phyloP scores from a whole-genome alignment of 2,888 invertebrate species.

The Eilema caniola region DNA sequence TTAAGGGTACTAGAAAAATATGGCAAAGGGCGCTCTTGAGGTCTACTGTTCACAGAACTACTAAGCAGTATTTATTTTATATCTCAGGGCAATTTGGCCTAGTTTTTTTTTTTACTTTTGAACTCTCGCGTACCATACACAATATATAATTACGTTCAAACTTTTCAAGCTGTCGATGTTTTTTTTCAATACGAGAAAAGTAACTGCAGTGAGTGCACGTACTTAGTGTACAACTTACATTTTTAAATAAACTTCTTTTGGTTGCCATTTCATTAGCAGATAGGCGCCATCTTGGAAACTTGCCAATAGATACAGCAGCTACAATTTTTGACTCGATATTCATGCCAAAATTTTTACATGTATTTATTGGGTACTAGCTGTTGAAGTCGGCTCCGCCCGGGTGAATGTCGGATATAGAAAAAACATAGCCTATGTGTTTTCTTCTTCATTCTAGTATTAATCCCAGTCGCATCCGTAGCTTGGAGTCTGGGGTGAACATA shows the following conservation, averaged over 20 bases:
- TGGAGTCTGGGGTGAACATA: too few species aligned
- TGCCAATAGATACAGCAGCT: conserved; percentile 11
- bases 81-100: not conserved
- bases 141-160: too few species aligned
- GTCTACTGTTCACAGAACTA: too few species aligned
- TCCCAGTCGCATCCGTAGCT: too few species aligned
- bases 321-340: conserved; percentile 11
- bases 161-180: not conserved
- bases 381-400: not conserved
- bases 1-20: too few species aligned
- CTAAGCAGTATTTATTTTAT: not conserved
- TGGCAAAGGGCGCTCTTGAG: too few species aligned
- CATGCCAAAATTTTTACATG: conserved; percentile 13
- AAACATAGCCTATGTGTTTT: too few species aligned
- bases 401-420: too few species aligned
- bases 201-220: too few species aligned
- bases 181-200: not conserved
- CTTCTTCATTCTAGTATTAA: too few species aligned
- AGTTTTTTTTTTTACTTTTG: too few species aligned
- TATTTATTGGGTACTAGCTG: conserved; percentile 16
- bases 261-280: conserved; percentile 20
- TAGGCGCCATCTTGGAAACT: conserved; percentile 8
- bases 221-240: not conserved
- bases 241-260: not conserved
- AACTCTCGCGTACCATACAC: too few species aligned